Base-by-base conservation (phyloP, 2,888 invertebrate genomes). In the Harpalus rufipes region DNA sequence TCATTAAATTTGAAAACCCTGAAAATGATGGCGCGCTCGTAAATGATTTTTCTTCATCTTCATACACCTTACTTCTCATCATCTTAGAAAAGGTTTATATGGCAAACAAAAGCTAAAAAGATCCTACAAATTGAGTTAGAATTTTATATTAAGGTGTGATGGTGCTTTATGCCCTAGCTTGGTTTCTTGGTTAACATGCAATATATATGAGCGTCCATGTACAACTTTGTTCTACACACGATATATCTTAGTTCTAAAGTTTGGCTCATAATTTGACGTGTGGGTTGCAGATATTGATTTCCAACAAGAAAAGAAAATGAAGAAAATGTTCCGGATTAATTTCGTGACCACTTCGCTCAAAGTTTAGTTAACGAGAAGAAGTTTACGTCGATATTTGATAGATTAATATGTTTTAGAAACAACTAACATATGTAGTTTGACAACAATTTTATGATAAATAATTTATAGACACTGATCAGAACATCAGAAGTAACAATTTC, bases 71-170 rank as follows among this genome's bases (percentile, higher is more conserved):
- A 18, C 16, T 16, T 74, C 16, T 41, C 41, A 8, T 51, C 44
- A 51, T 51, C 6, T 4, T 8, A 51, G 44, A 51, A 32, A 1
- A 59, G 14, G 14, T 59, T 59, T 59, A 59, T 16, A 6, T 59
- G 14, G 16, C 16, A 14, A 59, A 56, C 14, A 59, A 59, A 59
- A 59, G n/a, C 14, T 59, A 59, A 51, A 51, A 51, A 51, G 44
- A 51, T 51, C 21, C 58, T 56, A 78, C 78, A 78, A 78, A 78
- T 58, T 78, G 56, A 78, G 51, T 58, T 78, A 21, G 78, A 78
- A 78, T 78, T 78, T 78, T 78, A 58, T 78, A 78, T 78, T 56
- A 78, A 58, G 25, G 39, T 78, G 76, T 76, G 76, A 68, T 68
- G 68, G 25, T 68, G 68, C 39, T 68, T 68, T 68, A 68, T 68